phyloP scores from a whole-genome alignment of 2,888 invertebrate species.

The Pandemis heparana region DNA sequence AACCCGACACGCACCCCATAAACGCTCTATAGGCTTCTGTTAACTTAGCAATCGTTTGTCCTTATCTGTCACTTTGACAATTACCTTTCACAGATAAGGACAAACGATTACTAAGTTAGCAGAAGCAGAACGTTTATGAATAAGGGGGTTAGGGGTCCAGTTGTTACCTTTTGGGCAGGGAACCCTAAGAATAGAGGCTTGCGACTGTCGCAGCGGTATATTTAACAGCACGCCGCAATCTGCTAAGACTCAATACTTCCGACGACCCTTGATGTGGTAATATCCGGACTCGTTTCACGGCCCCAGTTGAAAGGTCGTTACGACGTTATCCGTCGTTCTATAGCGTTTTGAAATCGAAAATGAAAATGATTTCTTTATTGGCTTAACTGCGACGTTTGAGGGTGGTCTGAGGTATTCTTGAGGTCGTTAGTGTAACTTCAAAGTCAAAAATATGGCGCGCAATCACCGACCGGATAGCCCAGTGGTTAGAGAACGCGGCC shows the following conservation, averaged over 20 bases:
- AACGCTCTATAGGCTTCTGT: no score
- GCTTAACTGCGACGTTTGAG: conserved; percentile 5
- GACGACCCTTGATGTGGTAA: conserved; percentile 29
- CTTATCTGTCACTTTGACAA: no score
- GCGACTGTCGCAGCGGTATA: background rate
- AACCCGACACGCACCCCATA: no score
- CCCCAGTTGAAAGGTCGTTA: conserved; percentile 10
- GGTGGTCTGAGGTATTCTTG: background rate
- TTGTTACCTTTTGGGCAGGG: background rate
- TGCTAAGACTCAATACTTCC: conserved; percentile 34
- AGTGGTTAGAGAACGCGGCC: no score
- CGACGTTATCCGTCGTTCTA: conserved; percentile 11
- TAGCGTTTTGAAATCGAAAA: conserved; percentile 31
- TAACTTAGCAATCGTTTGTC: no score
- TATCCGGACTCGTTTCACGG: conserved; percentile 26
- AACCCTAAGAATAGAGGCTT: background rate
- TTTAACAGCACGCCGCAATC: conserved; percentile 20
- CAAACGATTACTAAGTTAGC: no score
- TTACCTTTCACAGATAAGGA: no score
- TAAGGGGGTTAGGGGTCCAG: no score
- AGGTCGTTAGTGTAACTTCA: background rate
- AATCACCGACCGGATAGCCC: no score
- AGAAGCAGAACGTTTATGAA: no score
- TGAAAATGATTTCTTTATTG: conserved; percentile 32
- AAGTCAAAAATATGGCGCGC: no score